Evolutionary conservation across 2,797 vertebrate genomes (phyloP), one percentile per base, ranked within the genome.

Genomic region (Aplochiton taeniatus): DNA sequence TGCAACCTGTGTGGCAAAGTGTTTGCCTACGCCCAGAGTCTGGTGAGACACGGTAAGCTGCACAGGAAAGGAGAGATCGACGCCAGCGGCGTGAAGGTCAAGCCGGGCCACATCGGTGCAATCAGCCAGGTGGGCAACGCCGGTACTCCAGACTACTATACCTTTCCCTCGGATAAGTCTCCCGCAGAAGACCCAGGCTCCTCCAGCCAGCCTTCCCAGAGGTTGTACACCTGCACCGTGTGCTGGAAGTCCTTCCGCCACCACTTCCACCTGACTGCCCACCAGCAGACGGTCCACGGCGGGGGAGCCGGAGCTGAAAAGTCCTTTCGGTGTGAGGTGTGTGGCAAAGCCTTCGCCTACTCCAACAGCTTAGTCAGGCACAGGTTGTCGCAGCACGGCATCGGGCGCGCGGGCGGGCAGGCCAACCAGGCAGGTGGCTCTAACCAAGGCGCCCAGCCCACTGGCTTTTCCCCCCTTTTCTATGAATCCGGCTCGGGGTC

Each of bases 241-340:
- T 98, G 96, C 53, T 96, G 95, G 82, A 97, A 96, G 41, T 93
- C 95, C 0, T 97, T 98, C 82, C 94, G 94, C 83, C 96, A 95
- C 75, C 94, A 96, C 0, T 94, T 96, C 50, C 85, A 96, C 77
- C 85, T 98, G 44, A 94, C 92, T 17, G 95, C 93, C 63, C 93
- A 94, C 63, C 96, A 97, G 66, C 96, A 95, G 80, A 94, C 95
- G 0, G 95, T 95, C 31, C 96, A 96, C 58, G 92, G 91, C 0
- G 90, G 91, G 0, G 89, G 90, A 0, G 89, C 89, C 0, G 91
- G 93, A 0, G 92, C 94, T 72, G 94, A 95, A 47, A 94, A 95
- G 74, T 94, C 94, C 0, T 96, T 93, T 80, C 92, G 94, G 0
- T 97, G 96, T 4, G 91, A 94, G 1, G 93, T 95, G 1, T 97